These are phyloP conservation scores for Montipora efflorescens DNA, from an alignment of 64 coral and sea anemone species.

Conservation along the genomic window DNA sequence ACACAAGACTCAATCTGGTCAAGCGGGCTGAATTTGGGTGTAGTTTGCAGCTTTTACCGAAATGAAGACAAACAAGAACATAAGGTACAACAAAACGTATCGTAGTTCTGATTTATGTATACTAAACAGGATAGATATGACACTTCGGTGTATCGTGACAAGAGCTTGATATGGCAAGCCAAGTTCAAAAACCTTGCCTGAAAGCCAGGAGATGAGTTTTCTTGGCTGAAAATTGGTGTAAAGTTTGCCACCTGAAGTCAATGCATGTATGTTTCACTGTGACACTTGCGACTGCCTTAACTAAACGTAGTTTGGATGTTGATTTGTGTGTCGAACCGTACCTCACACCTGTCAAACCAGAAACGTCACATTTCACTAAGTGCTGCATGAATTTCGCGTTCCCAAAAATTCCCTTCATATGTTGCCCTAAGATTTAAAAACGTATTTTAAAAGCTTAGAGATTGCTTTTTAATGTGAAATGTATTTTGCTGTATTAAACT, in stretches of 20 bases:
- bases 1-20: background rate
- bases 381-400: background rate
- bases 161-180: background rate
- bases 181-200: background rate
- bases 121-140: slow-evolving; percentile 10
- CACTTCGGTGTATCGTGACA: background rate
- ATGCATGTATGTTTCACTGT: background rate
- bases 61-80: slow-evolving; percentile 1
- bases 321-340: background rate
- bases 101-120: background rate
- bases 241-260: background rate
- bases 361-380: background rate
- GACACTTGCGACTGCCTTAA: background rate
- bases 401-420: background rate
- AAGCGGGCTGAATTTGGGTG: background rate
- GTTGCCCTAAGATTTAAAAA: background rate
- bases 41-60: slow-evolving; percentile 1
- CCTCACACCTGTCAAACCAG: background rate
- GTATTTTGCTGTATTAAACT: background rate
- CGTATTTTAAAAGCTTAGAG: background rate
- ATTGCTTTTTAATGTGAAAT: background rate
- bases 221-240: background rate
- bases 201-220: background rate
- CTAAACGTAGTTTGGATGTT: background rate
- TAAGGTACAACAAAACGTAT: background rate